Evolutionary conservation across 2,113 vertebrate genomes (phyloP).

Genomic region (Aldabrachelys gigantea): DNA sequence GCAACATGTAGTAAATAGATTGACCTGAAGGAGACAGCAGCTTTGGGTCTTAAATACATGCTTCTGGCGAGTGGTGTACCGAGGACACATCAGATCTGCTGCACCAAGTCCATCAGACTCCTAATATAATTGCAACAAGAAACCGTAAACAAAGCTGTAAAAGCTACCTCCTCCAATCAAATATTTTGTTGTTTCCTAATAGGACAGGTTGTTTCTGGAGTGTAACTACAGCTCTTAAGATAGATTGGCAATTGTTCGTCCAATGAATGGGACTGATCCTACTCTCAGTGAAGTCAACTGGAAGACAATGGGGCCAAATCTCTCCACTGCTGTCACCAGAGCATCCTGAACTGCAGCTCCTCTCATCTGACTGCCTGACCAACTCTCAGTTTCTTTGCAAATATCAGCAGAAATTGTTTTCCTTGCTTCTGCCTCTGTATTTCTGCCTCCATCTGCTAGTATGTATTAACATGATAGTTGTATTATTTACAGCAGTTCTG

Average conservation of each 20-base stretch:
- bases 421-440: accelerated
- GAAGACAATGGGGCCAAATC: not conserved
- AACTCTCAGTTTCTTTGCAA: not conserved
- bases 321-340: not conserved
- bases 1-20: not conserved
- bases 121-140: not conserved
- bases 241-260: not conserved
- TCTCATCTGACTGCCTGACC: not conserved
- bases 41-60: not conserved
- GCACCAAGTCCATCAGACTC: not conserved
- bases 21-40: not conserved
- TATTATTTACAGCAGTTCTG: not conserved
- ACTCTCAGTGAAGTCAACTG: not conserved
- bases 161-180: not conserved
- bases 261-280: not conserved
- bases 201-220: not conserved
- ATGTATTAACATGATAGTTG: not conserved
- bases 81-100: not conserved
- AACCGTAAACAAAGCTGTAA: not conserved
- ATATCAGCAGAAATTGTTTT: not conserved
- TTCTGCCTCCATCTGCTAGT: not conserved
- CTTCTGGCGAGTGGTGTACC: not conserved
- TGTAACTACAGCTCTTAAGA: not conserved
- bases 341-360: not conserved
- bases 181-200: not conserved